These are phyloP conservation scores for Neosilurus hyrtlii DNA, from an alignment of 2,797 vertebrate genomes.

Conservation along the genomic window DNA sequence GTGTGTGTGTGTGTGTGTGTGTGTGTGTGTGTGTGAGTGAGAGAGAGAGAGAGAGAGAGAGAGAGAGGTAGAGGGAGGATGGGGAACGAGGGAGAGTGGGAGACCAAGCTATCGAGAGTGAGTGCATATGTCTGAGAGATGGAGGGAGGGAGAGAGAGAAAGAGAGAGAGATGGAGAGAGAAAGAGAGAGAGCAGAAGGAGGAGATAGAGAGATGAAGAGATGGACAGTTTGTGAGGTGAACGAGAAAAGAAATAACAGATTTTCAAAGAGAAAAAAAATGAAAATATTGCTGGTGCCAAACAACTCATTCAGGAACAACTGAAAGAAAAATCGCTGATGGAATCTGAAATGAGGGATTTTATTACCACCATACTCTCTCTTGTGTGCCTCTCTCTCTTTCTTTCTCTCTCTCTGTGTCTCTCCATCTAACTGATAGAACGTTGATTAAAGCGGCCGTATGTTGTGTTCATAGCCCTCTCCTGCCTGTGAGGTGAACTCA, in stretches of 20 bases:
- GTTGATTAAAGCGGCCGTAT: conserved; percentile 1
- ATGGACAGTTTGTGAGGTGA: conserved; percentile 13
- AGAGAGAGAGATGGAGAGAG: conserved; percentile 62
- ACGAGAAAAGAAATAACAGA: background rate
- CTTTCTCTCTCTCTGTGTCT: background rate
- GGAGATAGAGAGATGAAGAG: conserved; percentile 18
- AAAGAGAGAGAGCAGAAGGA: conserved; percentile 24
- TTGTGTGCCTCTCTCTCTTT: background rate
- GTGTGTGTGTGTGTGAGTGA: conserved; percentile 60
- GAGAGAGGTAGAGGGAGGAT: conserved; percentile 39
- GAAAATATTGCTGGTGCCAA: background rate
- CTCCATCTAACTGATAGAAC: background rate
- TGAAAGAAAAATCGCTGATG: conserved; percentile 1
- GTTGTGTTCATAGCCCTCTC: background rate
- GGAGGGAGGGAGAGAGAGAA: conserved; percentile 55
- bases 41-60: conserved; percentile 48
- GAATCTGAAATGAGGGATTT: background rate
- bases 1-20: conserved; percentile 43
- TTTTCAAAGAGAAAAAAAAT: background rate
- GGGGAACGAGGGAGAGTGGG: conserved; percentile 42
- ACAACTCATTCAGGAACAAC: background rate
- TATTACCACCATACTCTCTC: background rate
- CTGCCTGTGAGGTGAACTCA: background rate
- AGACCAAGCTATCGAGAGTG: conserved; percentile 65
- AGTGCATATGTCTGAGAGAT: conserved; percentile 72